Base-by-base conservation (phyloP, 2,797 vertebrate species). In the Microtus obscurus region DNA sequence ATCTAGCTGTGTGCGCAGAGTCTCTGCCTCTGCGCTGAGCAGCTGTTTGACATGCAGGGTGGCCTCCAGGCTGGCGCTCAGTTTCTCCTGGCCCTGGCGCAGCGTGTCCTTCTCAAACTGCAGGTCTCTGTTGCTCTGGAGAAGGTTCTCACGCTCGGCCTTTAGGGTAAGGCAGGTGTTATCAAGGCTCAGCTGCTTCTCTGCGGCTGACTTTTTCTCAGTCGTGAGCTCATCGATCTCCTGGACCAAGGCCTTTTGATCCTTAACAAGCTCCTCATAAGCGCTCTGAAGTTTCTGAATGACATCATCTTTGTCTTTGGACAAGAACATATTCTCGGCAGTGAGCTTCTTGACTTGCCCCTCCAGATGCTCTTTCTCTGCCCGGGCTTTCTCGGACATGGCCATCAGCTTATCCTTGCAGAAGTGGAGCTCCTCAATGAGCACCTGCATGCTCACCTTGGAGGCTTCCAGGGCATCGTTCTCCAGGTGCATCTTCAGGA, bases 371-470 rank as follows among this genome's bases (percentile, higher is more conserved):
- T 98, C 96, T 63, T 98, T 97, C 53, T 99, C 98, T 71, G 98
- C 97, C 87, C 95, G 95, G 4, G 94, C 96, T 96, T 99, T 99
- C 89, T 98, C 86, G 48, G 98, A 98, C 0, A 95, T 88, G 19
- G 97, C 89, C 4, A 97, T 98, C 91, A 98, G 92, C 40, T 98
- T 97, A 77, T 97, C 89, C 91, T 92, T 99, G 90, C 77, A 94
- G 91, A 95, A 98, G 96, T 98, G 97, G 92, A 99, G 98, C 25
- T 99, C 98, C 81, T 99, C 98, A 6, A 99, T 82, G 74, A 98
- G 96, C 0, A 96, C 88, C 77, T 98, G 97, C 73, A 98, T 96
- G 78, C 98, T 67, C 25, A 82, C 67, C 95, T 98, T 91, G 34
- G 98, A 95, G 45, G 97, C 96, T 5, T 91, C 98, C 29, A 99